Base-by-base conservation (phyloP, 2,797 vertebrate genomes). In the Urocyon cinereoargenteus region DNA sequence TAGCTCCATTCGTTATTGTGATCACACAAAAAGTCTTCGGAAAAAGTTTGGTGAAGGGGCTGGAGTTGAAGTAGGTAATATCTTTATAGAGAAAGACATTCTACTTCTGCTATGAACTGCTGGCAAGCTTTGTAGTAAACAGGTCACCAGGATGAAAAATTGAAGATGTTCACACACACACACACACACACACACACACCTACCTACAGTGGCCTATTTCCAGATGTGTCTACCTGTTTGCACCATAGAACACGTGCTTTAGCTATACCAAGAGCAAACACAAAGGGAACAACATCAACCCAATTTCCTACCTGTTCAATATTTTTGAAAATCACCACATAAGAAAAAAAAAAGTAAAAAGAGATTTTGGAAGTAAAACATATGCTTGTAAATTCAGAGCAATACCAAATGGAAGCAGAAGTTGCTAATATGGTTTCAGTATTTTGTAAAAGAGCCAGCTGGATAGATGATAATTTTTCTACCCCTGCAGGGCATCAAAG, bases 401-500 rank as follows among this genome's bases (percentile, higher is more conserved):
- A 98, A 98, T 97, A 98, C 93, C 98, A 98, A 99, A 98, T 97
- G 97, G 97, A 99, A 98, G 98, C 98, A 98, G 97, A 99, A 99
- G 98, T 98, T 99, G 98, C 98, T 99, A 99, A 99, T 98, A 98
- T 0, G 96, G 98, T 98, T 99, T 98, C 98, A 98, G 97, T 98
- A 98, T 98, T 98, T 98, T 98, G 98, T 98, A 98, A 98, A 98
- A 97, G 97, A 98, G 98, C 99, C 99, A 99, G 99, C 98, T 99
- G 98, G 99, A 99, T 97, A 97, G 97, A 98, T 98, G 98, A 97
- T 98, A 99, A 98, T 99, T 99, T 98, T 99, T 98, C 97, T 98
- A 98, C 98, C 98, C 98, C 98, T 99, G 98, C 98, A 99, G 99
- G 98, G 98, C 98, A 99, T 98, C 98, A 98, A 99, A 99, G 98